These are phyloP conservation scores for Caerostris extrusa DNA, from an alignment of 1,140 invertebrate genomes.

Conservation along the genomic window DNA sequence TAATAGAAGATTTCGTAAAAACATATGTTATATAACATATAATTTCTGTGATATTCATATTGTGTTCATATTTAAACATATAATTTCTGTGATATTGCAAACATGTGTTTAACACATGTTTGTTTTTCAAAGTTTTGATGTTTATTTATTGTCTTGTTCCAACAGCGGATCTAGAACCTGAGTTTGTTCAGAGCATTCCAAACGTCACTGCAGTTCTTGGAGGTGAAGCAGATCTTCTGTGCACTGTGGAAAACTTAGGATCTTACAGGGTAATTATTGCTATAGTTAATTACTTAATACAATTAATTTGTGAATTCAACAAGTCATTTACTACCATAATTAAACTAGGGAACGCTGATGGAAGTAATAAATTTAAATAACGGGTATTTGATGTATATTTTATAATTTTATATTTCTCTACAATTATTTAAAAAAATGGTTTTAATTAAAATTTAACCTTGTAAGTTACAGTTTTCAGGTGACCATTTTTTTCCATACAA, in stretches of 20 bases:
- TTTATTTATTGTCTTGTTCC: background rate
- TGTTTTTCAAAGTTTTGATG: background rate
- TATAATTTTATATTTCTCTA: too few relatives aligned
- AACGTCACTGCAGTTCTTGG: conserved; percentile 90
- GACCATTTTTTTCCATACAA: too few relatives aligned
- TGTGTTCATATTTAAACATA: background rate
- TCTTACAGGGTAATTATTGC: conserved; percentile 87
- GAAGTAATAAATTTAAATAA: too few relatives aligned
- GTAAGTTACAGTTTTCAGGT: too few relatives aligned
- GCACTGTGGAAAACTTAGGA: conserved; percentile 88
- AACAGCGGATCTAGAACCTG: conserved; percentile 82
- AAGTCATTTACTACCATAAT: too few relatives aligned
- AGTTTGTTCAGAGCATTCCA: conserved; percentile 88
- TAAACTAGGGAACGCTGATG: too few relatives aligned
- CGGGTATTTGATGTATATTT: too few relatives aligned
- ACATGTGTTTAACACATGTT: background rate
- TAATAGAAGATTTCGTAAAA: too few relatives aligned
- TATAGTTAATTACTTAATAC: too few relatives aligned
- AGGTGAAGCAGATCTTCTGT: conserved; percentile 89
- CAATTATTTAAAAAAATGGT: too few relatives aligned
- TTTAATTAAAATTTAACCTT: too few relatives aligned
- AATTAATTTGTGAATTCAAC: too few relatives aligned
- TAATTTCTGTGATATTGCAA: background rate
- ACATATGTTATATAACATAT: background rate
- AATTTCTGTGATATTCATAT: background rate